phyloP scores from a whole-genome alignment of 1,140 invertebrate species.

The Leptoteleia sp. region DNA sequence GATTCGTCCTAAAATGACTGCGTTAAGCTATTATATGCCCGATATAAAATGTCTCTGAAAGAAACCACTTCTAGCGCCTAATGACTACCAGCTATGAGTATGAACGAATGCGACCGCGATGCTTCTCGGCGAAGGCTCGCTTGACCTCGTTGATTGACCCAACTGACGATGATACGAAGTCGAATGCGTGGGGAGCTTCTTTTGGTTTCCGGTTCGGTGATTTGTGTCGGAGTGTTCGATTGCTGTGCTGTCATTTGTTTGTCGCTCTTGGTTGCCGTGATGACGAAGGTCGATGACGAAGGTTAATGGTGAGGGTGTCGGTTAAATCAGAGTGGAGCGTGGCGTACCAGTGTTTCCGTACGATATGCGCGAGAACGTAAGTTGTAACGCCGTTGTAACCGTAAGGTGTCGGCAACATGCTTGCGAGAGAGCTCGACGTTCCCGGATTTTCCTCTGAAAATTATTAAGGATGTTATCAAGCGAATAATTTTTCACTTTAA shows the following conservation, averaged over 20 bases:
- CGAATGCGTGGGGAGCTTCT: slow-evolving; percentile 20
- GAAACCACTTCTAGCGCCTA: slow-evolving; percentile 59
- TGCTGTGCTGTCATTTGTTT: slow-evolving; percentile 2
- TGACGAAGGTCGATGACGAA: slow-evolving; percentile 44
- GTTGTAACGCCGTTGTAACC: slow-evolving; percentile 64
- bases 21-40: slow-evolving; percentile 42
- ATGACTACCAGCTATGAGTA: slow-evolving; percentile 51
- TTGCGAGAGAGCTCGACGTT: slow-evolving; percentile 66
- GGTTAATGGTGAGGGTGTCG: slow-evolving; percentile 48
- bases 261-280: slow-evolving; percentile 6
- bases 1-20: slow-evolving; percentile 43
- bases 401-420: slow-evolving; percentile 62
- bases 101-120: slow-evolving; percentile 46
- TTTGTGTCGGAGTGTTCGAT: slow-evolving; percentile 7
- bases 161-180: slow-evolving; percentile 62
- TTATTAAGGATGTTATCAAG: not conserved
- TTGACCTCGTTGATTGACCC: slow-evolving; percentile 59
- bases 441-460: slow-evolving; percentile 63
- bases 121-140: slow-evolving; percentile 47
- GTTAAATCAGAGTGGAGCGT: slow-evolving; percentile 53
- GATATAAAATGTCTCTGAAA: slow-evolving; percentile 66
- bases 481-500: not conserved
- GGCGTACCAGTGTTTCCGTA: slow-evolving; percentile 60
- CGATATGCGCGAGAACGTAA: slow-evolving; percentile 68
- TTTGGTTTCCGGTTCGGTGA: slow-evolving; percentile 2